phyloP scores from a whole-genome alignment of 2,113 vertebrate genomes.

The Paralichthys olivaceus region DNA sequence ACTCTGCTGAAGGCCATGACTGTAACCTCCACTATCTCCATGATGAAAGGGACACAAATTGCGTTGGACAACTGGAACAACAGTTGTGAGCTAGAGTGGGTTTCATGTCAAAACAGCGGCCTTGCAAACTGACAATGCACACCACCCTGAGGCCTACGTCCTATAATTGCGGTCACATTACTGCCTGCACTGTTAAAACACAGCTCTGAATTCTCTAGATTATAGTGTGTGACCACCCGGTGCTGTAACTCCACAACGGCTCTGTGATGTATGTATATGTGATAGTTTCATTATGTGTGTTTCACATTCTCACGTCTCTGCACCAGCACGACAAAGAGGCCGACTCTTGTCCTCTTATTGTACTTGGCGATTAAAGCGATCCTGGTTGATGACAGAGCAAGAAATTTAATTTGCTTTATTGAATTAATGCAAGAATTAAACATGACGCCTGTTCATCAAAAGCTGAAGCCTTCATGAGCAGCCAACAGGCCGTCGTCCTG shows the following conservation, averaged over 20 bases:
- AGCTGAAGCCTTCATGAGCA: constrained; percentile 69
- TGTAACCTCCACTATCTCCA: constrained; percentile 40
- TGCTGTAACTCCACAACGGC: constrained; percentile 21
- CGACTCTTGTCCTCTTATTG: constrained; percentile 54
- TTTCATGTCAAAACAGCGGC: constrained; percentile 75
- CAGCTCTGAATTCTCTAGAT: constrained; percentile 36
- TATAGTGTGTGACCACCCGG: constrained; percentile 29
- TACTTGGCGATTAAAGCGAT: constrained; percentile 45
- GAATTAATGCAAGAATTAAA: constrained; percentile 63
- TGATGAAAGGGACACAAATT: constrained; percentile 77
- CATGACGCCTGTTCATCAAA: constrained; percentile 65
- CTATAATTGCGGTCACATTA: constrained; percentile 58
- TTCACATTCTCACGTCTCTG: constrained; percentile 10
- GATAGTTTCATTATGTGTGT: constrained; percentile 29
- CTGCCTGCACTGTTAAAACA: constrained; percentile 37
- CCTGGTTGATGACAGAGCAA: constrained; percentile 56
- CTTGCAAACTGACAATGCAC: constrained; percentile 55
- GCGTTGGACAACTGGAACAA: constrained; percentile 76
- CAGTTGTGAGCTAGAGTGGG: constrained; percentile 60
- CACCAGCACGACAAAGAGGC: constrained; percentile 46
- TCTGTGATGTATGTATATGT: constrained; percentile 19
- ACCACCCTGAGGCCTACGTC: constrained; percentile 53
- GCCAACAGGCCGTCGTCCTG: constrained; percentile 76
- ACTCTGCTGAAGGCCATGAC: constrained; percentile 35
- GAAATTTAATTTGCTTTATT: constrained; percentile 56